phyloP scores from a whole-genome alignment of 2,888 invertebrate species.

The Pandemis corylana region DNA sequence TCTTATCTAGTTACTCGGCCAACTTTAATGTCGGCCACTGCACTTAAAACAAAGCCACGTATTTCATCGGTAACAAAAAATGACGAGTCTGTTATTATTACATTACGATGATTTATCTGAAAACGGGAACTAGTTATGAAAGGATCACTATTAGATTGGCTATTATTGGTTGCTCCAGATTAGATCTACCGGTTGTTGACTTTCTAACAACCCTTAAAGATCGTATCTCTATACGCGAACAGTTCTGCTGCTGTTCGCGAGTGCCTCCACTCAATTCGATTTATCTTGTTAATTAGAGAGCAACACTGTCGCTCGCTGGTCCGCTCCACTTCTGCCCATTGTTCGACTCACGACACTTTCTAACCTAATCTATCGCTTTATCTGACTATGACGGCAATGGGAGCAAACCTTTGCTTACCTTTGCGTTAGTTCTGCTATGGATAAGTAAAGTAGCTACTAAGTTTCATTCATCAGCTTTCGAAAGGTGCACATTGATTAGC shows the following conservation, averaged over 20 bases:
- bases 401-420: slow-evolving; percentile 14
- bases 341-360: slow-evolving; percentile 77
- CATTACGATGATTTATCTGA: slow-evolving; percentile 20
- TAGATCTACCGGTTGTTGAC: slow-evolving; percentile 60
- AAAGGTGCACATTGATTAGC: neutral
- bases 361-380: slow-evolving; percentile 70
- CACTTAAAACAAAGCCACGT: slow-evolving; percentile 10
- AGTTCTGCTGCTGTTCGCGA: slow-evolving; percentile 55
- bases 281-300: slow-evolving; percentile 70
- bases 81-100: slow-evolving; percentile 16
- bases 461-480: neutral
- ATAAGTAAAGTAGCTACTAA: neutral
- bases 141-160: slow-evolving; percentile 38
- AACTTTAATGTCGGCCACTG: slow-evolving; percentile 12
- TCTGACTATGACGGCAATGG: slow-evolving; percentile 64
- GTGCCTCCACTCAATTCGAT: slow-evolving; percentile 55
- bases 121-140: slow-evolving; percentile 29
- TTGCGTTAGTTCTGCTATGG: neutral
- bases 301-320: slow-evolving; percentile 56
- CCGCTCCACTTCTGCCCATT: slow-evolving; percentile 71
- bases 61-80: slow-evolving; percentile 16
- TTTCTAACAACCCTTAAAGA: slow-evolving; percentile 54
- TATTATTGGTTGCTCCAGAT: slow-evolving; percentile 46
- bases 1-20: neutral
- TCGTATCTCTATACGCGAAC: slow-evolving; percentile 50